A percentile compares a stretch with the other conserved stretches of the same genome.
Evolutionary conservation across 2,113 vertebrate genomes (phyloP).

Genomic region (Spea multiplicata): DNA sequence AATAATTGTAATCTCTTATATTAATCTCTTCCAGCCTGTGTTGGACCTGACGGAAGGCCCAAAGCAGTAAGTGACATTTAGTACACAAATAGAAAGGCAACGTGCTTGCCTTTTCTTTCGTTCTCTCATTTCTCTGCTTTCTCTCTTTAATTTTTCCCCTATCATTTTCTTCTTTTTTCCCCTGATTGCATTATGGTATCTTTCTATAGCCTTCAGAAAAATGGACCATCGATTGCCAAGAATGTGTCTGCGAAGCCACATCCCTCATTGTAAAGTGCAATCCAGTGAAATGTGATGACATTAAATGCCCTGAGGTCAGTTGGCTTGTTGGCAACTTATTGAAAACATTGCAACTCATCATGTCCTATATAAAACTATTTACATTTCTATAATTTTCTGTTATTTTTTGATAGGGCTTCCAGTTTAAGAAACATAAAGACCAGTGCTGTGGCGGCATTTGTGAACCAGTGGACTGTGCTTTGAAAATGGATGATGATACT

Average conservation of each 20-base stretch:
- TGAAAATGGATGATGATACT: background rate
- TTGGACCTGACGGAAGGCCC: slow-evolving; percentile 55
- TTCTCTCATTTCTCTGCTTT: too few species aligned
- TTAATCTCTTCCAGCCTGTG: slow-evolving; percentile 53
- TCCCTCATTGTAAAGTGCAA: slow-evolving; percentile 44
- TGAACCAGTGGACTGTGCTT: slow-evolving; percentile 1
- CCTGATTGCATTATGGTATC: too few species aligned
- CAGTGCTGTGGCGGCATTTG: slow-evolving; percentile 10
- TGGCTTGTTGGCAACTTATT: slow-evolving; percentile 27
- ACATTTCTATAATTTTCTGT: background rate
- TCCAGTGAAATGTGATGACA: slow-evolving; percentile 52
- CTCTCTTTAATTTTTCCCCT: too few species aligned
- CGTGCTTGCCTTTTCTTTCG: too few species aligned
- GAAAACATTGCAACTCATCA: background rate
- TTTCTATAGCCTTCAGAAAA: too few species aligned
- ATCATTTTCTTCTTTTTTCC: too few species aligned
- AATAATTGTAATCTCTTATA: background rate
- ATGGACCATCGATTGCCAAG: slow-evolving; percentile 55
- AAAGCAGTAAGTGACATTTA: slow-evolving; percentile 52
- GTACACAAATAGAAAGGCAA: too few species aligned
- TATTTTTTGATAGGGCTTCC: background rate
- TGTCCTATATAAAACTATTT: background rate
- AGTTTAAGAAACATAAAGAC: background rate
- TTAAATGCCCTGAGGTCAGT: slow-evolving; percentile 63
- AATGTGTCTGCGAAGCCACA: slow-evolving; percentile 54